A percentile compares a stretch with the other conserved stretches of the same genome.
phyloP scores from a whole-genome alignment of 2,113 vertebrate species.

The Sterna hirundo region DNA sequence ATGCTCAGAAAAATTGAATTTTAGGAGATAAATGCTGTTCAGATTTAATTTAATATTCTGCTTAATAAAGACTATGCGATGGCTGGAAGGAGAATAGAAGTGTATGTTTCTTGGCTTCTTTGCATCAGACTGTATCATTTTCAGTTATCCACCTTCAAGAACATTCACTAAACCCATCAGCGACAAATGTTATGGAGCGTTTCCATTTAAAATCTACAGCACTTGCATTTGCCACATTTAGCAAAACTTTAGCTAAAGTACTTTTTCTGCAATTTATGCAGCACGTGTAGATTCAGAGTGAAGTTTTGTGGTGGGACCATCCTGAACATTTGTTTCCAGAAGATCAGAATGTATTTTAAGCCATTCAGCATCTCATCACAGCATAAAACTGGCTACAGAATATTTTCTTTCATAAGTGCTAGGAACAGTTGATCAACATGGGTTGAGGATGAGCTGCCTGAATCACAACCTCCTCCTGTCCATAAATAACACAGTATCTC shows the following conservation, averaged over 20 bases:
- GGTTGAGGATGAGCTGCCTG: background rate
- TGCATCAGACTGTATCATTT: background rate
- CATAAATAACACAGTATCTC: background rate
- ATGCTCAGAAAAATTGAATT: slow-evolving; percentile 35
- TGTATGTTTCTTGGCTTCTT: slow-evolving; percentile 31
- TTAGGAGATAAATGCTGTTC: slow-evolving; percentile 3
- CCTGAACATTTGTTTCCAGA: background rate
- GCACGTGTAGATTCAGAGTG: background rate
- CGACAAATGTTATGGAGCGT: background rate
- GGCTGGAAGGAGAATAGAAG: slow-evolving; percentile 31
- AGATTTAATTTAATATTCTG: slow-evolving; percentile 56
- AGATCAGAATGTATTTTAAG: background rate
- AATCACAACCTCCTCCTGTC: background rate
- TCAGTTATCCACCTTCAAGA: background rate
- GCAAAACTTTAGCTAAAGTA: background rate
- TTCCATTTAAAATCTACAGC: background rate
- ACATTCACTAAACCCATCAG: background rate
- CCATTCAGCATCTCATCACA: background rate
- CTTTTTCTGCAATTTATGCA: background rate
- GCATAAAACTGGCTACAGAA: background rate
- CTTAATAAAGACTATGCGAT: slow-evolving; percentile 62
- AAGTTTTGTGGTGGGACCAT: background rate
- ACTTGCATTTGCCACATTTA: background rate
- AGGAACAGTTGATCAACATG: background rate
- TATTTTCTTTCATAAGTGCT: background rate